phyloP scores from a whole-genome alignment of 2,797 vertebrate genomes.

The Lemur catta region DNA sequence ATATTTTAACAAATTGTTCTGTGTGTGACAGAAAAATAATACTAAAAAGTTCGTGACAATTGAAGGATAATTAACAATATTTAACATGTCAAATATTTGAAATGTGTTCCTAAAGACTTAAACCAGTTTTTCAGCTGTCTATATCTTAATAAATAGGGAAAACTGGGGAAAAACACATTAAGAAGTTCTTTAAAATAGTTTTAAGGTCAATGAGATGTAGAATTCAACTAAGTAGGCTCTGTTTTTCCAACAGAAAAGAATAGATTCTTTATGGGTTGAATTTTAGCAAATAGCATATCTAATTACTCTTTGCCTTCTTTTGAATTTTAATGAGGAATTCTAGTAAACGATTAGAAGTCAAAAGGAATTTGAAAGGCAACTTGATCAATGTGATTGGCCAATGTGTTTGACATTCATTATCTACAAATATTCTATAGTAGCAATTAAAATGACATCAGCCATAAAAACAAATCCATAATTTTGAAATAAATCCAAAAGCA shows the following conservation, averaged over 20 bases:
- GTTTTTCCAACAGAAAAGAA: slow-evolving; percentile 46
- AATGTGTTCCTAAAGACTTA: slow-evolving; percentile 10
- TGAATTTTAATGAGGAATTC: slow-evolving; percentile 58
- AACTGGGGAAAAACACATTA: background rate
- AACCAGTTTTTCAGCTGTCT: background rate
- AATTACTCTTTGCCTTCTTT: slow-evolving; percentile 57
- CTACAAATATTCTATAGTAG: slow-evolving; percentile 42
- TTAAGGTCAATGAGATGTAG: slow-evolving; percentile 22
- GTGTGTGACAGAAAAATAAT: background rate
- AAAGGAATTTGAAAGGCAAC: slow-evolving; percentile 52
- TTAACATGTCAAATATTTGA: slow-evolving; percentile 5
- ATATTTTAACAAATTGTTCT: slow-evolving; percentile 50
- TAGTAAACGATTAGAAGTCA: slow-evolving; percentile 52
- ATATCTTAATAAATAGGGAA: background rate
- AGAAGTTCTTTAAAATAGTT: background rate
- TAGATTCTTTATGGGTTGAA: slow-evolving; percentile 14
- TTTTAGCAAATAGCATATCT: slow-evolving; percentile 57
- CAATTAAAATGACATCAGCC: slow-evolving; percentile 52
- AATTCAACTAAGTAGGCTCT: slow-evolving; percentile 21
- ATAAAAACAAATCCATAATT: slow-evolving; percentile 62
- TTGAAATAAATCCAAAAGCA: slow-evolving; percentile 59
- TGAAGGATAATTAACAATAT: slow-evolving; percentile 9
- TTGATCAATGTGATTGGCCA: slow-evolving; percentile 43
- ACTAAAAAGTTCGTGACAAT: background rate
- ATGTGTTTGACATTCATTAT: slow-evolving; percentile 56